Conservation (phyloP, 2,888 invertebrate species). For the Cerastis leucographa region DNA sequence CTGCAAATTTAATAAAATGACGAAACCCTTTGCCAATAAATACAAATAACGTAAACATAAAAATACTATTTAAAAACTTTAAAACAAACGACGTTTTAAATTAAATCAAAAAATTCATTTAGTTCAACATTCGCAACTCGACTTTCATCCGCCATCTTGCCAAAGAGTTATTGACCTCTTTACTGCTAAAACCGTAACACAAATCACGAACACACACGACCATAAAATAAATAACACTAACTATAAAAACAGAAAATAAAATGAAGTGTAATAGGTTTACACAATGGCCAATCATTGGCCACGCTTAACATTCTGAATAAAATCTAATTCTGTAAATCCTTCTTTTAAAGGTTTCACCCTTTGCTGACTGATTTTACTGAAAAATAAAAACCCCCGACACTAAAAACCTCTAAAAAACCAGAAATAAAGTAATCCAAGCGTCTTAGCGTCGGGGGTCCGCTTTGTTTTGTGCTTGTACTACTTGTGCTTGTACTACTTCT, state of each 20-base stretch:
- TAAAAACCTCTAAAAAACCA: no score
- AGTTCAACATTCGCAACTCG: constrained; percentile 35
- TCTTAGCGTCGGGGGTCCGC: no score
- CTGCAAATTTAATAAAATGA: neutral
- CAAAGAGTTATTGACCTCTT: constrained; percentile 57
- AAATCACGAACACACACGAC: constrained; percentile 45
- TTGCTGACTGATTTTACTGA: neutral
- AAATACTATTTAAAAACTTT: neutral
- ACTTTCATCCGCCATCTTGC: constrained; percentile 55
- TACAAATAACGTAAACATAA: neutral
- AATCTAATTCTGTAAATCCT: constrained; percentile 18
- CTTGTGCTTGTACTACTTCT: no score
- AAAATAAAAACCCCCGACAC: no score
- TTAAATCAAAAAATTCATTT: constrained; percentile 37
- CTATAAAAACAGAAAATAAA: constrained; percentile 34
- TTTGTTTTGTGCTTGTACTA: no score
- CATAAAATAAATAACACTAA: constrained; percentile 40
- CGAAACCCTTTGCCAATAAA: neutral
- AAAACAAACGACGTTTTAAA: neutral
- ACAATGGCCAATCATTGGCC: constrained; percentile 24
- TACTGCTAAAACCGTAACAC: constrained; percentile 64
- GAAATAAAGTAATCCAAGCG: no score
- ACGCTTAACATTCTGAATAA: neutral
- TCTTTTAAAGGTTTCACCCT: neutral
- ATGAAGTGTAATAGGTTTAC: constrained; percentile 11